Evolutionary conservation across 2,113 vertebrate species (phyloP), one percentile per base, ranked within the genome.

Genomic region (Zeus faber): DNA sequence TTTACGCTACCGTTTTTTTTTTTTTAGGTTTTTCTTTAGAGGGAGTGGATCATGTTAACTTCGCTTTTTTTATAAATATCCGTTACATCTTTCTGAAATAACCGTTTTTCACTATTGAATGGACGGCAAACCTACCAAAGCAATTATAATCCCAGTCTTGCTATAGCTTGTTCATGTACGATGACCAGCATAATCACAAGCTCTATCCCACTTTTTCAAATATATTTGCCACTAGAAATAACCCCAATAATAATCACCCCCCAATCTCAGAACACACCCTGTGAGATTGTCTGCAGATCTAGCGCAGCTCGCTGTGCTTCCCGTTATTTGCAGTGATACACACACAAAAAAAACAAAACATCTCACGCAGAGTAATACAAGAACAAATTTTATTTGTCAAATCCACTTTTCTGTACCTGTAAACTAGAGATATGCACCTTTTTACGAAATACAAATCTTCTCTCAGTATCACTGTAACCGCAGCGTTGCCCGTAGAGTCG

Each of bases 1-100:
- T 82, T 37, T 37, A 76, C 84, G 76, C 81, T 88, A 77, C 68
- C 81, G 67, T 81, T n/a, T n/a, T n/a, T n/a, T n/a, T n/a, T n/a
- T n/a, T n/a, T n/a, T n/a, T n/a, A n/a, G n/a, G n/a, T n/a, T n/a
- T n/a, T n/a, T n/a, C n/a, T n/a, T 74, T 50, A 56, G 14, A 35
- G 27, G 37, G 29, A 49, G 18, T 68, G 48, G 61, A 72, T 67
- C 8, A n/a, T 41, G 21, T 37, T 4, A n/a, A n/a, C n/a, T n/a
- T n/a, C n/a, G n/a, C n/a, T n/a, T n/a, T n/a, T n/a, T n/a, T n/a
- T n/a, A n/a, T n/a, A n/a, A n/a, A n/a, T n/a, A n/a, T n/a, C n/a
- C n/a, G n/a, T n/a, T n/a, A n/a, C n/a, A n/a, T n/a, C n/a, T n/a
- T n/a, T n/a, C n/a, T n/a, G n/a, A n/a, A n/a, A n/a, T n/a, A n/a